Base-by-base conservation (phyloP, 2,797 vertebrate species). In the Notolepis coatsorum region DNA sequence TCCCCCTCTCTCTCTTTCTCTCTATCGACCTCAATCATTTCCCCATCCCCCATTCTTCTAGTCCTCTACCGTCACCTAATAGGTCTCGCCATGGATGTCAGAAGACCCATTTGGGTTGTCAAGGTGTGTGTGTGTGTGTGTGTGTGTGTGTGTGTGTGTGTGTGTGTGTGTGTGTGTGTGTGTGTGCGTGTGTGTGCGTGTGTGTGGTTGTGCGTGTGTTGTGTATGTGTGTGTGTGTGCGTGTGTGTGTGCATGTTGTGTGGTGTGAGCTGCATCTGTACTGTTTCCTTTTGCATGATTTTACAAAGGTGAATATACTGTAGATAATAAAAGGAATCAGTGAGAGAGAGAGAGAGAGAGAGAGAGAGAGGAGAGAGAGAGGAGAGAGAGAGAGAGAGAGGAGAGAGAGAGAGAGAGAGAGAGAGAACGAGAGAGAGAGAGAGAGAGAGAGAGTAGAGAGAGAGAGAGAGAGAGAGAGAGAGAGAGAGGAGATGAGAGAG, bases 21-120 rank as follows among this genome's bases (percentile, higher is more conserved):
- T 35, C 18, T 49, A 5, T 8, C 4, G 21, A 20, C 27, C 37
- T 23, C 35, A 4, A 15, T 8, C 35, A 4, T 8, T 30, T 33
- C 28, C 20, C 27, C 21, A 33, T 31, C 27, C 49, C 27, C 48
- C 48, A 33, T 31, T 20, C 18, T 12, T 31, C 15, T 15, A 47
- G 27, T 21, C 37, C 27, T 24, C 20, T 23, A 17, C 10, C 43
- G 46, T 51, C 51, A 41, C 38, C 65, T 58, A 54, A 65, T 69
- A 77, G 42, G 33, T 15, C 24, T 42, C 51, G 56, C 55, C 52
- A 46, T 56, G n/a, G 59, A 71, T 55, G 71, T 75, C 64, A 75
- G 53, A 64, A 30, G 57, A n/a, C 23, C 47, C 30, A 55, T 50
- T 69, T 57, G 48, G 55, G 43, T 62, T 66, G 73, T 57, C 64